Evolutionary conservation across 1,140 invertebrate species (phyloP).

Genomic region (Agrilus planipennis): DNA sequence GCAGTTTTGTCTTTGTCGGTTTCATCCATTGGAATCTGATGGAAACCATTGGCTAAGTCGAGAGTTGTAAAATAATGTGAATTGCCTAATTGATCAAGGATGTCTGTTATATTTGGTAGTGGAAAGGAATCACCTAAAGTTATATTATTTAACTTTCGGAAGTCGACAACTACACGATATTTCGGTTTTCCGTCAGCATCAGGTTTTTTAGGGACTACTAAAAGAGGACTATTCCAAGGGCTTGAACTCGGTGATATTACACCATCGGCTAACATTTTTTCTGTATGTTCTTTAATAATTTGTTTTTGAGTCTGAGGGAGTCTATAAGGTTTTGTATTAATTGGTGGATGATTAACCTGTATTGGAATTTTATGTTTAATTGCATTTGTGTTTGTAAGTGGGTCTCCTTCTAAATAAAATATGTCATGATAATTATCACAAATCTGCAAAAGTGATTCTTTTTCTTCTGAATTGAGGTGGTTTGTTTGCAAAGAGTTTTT

Average conservation of each 20-base stretch:
- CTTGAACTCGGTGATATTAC: slow-evolving; percentile 8
- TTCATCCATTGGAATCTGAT: slow-evolving; percentile 32
- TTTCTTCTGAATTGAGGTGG: slow-evolving; percentile 18
- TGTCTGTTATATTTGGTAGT: neutral
- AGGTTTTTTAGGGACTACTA: slow-evolving; percentile 14
- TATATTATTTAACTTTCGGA: neutral
- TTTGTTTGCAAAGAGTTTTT: too few species aligned
- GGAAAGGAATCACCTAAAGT: slow-evolving; percentile 1
- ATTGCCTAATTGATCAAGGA: neutral
- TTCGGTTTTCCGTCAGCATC: slow-evolving; percentile 10
- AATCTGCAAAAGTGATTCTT: slow-evolving; percentile 14
- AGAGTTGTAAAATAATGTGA: slow-evolving; percentile 28
- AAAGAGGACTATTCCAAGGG: slow-evolving; percentile 11
- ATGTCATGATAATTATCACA: slow-evolving; percentile 23
- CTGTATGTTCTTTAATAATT: slow-evolving; percentile 9
- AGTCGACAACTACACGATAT: slow-evolving; percentile 11
- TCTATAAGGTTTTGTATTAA: slow-evolving; percentile 25
- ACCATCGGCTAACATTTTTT: slow-evolving; percentile 16
- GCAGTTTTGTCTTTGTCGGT: slow-evolving; percentile 30
- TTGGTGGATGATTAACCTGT: slow-evolving; percentile 14
- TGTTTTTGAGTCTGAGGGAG: slow-evolving; percentile 20
- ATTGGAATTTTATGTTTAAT: slow-evolving; percentile 22
- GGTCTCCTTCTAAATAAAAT: slow-evolving; percentile 19
- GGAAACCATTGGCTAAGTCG: slow-evolving; percentile 35
- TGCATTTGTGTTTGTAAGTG: slow-evolving; percentile 13